Evolutionary conservation across 1,140 invertebrate species (phyloP).

Genomic region (Zaprionus camerounensis): DNA sequence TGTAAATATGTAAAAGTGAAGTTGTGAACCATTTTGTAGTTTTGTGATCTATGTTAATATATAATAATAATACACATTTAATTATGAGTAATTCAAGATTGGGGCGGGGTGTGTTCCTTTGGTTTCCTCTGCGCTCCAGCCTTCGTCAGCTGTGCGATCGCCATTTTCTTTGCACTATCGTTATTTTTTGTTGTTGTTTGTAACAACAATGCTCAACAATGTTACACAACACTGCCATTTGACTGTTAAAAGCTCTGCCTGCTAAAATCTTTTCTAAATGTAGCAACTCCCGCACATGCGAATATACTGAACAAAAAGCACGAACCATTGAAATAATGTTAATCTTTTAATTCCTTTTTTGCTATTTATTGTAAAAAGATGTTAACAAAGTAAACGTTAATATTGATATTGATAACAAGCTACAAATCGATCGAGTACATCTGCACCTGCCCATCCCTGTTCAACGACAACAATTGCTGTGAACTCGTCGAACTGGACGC

Average conservation of each 20-base stretch:
- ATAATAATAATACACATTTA: constrained; percentile 1
- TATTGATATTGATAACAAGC: constrained; percentile 45
- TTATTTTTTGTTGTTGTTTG: too few species aligned
- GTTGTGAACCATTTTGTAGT: constrained; percentile 33
- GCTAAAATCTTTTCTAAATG: too few species aligned
- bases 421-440: constrained; percentile 57
- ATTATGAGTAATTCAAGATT: background rate
- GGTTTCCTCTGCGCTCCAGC: too few species aligned
- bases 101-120: too few species aligned
- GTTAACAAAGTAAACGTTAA: constrained; percentile 42
- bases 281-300: too few species aligned
- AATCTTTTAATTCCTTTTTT: constrained; percentile 40
- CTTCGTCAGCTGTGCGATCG: too few species aligned
- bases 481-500: constrained; percentile 41
- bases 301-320: too few species aligned
- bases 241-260: too few species aligned
- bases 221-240: too few species aligned
- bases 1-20: constrained; percentile 31
- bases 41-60: constrained; percentile 50
- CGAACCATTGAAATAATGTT: too few species aligned
- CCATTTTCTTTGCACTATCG: too few species aligned
- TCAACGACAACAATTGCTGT: constrained; percentile 57
- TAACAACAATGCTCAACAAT: too few species aligned
- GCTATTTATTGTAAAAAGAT: constrained; percentile 14
- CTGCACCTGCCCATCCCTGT: constrained; percentile 51